Percentiles rank a stretch among this genome's conserved stretches.
phyloP scores from a whole-genome alignment of 2,797 vertebrate species.

The Anisognathus igniventris region DNA sequence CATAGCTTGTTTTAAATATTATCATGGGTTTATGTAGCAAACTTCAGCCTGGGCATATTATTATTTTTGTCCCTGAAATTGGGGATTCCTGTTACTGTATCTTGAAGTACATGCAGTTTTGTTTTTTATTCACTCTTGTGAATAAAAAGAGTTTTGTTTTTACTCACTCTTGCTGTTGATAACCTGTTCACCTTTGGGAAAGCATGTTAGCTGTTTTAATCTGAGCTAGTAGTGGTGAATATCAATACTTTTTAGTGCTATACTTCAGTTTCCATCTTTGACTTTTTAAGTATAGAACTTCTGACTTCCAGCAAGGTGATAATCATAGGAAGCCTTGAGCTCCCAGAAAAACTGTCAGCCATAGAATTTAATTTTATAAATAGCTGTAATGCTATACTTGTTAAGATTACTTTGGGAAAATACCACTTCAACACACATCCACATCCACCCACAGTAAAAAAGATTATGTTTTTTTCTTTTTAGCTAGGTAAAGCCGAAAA shows the following conservation, averaged over 20 bases:
- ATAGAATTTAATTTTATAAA: neutral
- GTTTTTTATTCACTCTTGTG: neutral
- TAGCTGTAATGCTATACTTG: neutral
- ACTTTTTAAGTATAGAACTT: slow-evolving; percentile 10
- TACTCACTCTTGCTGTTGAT: neutral
- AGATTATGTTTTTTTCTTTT: neutral
- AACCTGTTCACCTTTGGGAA: neutral
- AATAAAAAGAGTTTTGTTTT: neutral
- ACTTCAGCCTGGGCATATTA: neutral
- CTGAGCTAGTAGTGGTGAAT: neutral
- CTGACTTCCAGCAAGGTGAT: neutral
- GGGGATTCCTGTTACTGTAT: neutral
- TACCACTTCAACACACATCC: neutral
- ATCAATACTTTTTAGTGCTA: neutral
- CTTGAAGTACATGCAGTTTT: neutral
- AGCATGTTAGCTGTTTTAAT: neutral
- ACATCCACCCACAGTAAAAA: neutral
- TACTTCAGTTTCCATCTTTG: neutral
- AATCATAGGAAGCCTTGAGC: neutral
- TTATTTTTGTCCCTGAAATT: neutral
- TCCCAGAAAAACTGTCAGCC: neutral
- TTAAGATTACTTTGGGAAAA: neutral
- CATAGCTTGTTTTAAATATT: neutral
- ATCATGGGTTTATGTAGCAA: neutral
- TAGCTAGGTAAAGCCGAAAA: neutral